phyloP scores from a whole-genome alignment of 2,113 vertebrate species.

The Rhodinocichla rosea region DNA sequence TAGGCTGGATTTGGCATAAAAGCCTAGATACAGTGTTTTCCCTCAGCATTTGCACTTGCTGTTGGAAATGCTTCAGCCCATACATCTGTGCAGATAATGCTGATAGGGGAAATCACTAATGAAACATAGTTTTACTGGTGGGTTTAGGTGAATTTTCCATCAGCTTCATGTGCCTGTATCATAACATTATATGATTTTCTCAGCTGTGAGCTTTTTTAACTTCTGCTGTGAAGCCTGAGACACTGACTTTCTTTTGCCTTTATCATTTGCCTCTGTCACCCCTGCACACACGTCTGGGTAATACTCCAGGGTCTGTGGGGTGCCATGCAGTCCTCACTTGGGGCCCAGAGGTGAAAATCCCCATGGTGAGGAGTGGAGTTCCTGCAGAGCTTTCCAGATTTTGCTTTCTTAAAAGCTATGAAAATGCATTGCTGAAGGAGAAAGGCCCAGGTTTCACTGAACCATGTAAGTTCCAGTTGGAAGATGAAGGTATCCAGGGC shows the following conservation, averaged over 20 bases:
- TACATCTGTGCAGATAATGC: background rate
- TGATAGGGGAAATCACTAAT: background rate
- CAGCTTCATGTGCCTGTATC: background rate
- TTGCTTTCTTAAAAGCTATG: background rate
- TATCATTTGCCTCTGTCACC: background rate
- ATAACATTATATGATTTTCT: background rate
- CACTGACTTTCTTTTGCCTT: background rate
- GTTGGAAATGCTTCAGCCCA: background rate
- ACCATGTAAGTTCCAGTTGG: background rate
- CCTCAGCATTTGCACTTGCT: background rate
- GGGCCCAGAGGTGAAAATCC: background rate
- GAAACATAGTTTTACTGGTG: conserved; percentile 4
- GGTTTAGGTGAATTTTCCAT: conserved; percentile 16
- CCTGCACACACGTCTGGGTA: rapidly evolving
- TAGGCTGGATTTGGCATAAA: background rate
- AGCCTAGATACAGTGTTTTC: background rate
- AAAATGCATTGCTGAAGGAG: background rate
- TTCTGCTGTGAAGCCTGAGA: background rate
- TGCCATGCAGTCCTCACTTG: background rate
- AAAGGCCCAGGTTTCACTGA: background rate
- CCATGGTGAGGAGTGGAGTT: rapidly evolving
- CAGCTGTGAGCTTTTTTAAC: background rate
- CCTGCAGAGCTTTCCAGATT: background rate
- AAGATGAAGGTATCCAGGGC: background rate
- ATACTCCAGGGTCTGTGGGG: rapidly evolving